Evolutionary conservation across 1,140 invertebrate species (phyloP).

Genomic region (Ceratitis capitata): DNA sequence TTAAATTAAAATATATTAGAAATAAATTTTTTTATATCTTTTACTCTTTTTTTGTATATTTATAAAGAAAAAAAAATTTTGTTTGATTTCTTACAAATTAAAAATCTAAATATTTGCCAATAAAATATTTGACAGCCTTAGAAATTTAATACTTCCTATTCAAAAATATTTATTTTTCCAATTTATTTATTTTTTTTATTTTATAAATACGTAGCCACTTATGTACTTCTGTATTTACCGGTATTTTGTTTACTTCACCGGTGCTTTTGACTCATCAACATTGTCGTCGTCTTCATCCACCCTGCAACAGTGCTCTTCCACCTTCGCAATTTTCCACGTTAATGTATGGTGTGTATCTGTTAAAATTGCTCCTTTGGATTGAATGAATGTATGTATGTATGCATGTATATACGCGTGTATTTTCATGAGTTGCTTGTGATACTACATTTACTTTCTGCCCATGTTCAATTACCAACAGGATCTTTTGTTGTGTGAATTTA

Average conservation of each 20-base stretch:
- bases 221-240: neutral
- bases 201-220: neutral
- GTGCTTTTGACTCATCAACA: neutral
- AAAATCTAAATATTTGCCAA: no score
- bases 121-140: no score
- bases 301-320: neutral
- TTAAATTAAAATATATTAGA: no score
- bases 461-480: neutral
- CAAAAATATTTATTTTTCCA: neutral
- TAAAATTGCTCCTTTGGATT: neutral
- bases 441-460: no score
- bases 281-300: no score
- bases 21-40: no score
- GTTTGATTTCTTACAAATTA: no score
- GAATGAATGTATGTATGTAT: no score
- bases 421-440: neutral
- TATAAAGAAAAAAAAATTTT: no score
- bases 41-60: no score
- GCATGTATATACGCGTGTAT: no score
- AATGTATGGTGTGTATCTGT: constrained; percentile 2
- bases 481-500: constrained; percentile 37
- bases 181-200: neutral
- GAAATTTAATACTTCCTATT: no score
- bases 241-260: constrained; percentile 6
- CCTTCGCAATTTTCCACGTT: constrained; percentile 1